Evolutionary conservation across 1,140 invertebrate species (phyloP).

Genomic region (Drosophila nasuta): DNA sequence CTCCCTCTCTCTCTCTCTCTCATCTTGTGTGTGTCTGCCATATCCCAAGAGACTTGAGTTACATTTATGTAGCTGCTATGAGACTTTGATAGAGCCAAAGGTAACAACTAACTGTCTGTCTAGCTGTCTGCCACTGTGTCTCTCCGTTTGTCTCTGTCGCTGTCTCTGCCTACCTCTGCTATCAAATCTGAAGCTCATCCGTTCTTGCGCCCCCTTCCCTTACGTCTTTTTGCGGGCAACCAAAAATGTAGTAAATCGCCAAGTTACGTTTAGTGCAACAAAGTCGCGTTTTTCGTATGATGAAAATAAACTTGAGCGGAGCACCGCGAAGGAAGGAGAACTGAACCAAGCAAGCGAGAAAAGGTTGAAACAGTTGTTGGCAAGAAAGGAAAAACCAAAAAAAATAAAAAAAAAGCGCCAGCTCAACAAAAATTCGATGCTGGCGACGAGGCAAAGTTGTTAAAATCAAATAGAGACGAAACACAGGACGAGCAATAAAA

Average conservation of each 20-base stretch:
- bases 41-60: slow-evolving; percentile 44
- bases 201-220: background rate
- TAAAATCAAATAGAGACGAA: slow-evolving; percentile 74
- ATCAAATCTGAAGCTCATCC: slow-evolving; percentile 15
- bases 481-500: slow-evolving; percentile 71
- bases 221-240: slow-evolving; percentile 49
- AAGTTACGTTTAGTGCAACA: slow-evolving; percentile 78
- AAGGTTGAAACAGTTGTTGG: slow-evolving; percentile 26
- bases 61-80: slow-evolving; percentile 39
- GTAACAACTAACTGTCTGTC: slow-evolving; percentile 42
- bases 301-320: slow-evolving; percentile 56
- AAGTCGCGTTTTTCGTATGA: slow-evolving; percentile 73
- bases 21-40: slow-evolving; percentile 11
- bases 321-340: background rate
- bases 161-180: slow-evolving; percentile 16
- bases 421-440: slow-evolving; percentile 75
- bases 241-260: slow-evolving; percentile 76
- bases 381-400: slow-evolving; percentile 8
- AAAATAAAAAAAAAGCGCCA: slow-evolving; percentile 50
- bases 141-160: background rate
- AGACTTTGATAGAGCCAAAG: slow-evolving; percentile 34
- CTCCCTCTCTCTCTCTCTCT: background rate
- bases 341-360: background rate
- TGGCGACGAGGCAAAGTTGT: slow-evolving; percentile 66
- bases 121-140: slow-evolving; percentile 11